Evolutionary conservation across 2,113 vertebrate genomes (phyloP).

Genomic region (Corvus hawaiiensis): DNA sequence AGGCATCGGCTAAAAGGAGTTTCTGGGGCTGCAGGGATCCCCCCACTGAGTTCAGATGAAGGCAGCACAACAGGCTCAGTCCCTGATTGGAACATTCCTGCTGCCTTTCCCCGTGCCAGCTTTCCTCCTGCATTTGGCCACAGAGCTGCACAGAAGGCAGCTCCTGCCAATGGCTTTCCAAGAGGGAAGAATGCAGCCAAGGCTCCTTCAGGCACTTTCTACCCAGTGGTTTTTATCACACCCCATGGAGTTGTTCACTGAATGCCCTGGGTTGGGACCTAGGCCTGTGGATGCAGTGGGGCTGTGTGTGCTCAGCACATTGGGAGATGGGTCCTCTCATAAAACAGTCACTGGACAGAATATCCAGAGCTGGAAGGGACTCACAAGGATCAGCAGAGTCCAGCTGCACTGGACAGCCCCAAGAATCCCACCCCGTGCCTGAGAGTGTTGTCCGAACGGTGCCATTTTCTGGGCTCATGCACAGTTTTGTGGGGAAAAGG

Average conservation of each 20-base stretch:
- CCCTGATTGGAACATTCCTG: background rate
- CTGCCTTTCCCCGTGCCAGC: background rate
- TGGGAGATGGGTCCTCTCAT: background rate
- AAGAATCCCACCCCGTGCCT: background rate
- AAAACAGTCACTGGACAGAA: background rate
- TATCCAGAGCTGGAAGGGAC: background rate
- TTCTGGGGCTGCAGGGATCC: conserved; percentile 11
- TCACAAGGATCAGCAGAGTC: background rate
- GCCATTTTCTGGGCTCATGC: background rate
- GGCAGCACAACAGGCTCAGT: background rate
- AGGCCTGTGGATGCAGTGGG: background rate
- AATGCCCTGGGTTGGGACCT: background rate
- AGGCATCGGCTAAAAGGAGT: conserved; percentile 28
- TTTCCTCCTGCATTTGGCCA: background rate
- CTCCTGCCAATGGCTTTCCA: background rate
- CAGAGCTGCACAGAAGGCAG: background rate
- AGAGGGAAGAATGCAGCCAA: background rate
- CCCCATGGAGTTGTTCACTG: background rate
- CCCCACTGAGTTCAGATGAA: background rate
- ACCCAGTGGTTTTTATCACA: background rate
- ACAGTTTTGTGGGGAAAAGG: background rate
- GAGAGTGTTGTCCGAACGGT: background rate
- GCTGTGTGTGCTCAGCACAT: too few species aligned
- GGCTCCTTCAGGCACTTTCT: background rate
- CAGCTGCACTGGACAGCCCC: background rate